These are phyloP conservation scores for Magallana gigas DNA, from an alignment of 1,140 invertebrate species.

Conservation along the genomic window DNA sequence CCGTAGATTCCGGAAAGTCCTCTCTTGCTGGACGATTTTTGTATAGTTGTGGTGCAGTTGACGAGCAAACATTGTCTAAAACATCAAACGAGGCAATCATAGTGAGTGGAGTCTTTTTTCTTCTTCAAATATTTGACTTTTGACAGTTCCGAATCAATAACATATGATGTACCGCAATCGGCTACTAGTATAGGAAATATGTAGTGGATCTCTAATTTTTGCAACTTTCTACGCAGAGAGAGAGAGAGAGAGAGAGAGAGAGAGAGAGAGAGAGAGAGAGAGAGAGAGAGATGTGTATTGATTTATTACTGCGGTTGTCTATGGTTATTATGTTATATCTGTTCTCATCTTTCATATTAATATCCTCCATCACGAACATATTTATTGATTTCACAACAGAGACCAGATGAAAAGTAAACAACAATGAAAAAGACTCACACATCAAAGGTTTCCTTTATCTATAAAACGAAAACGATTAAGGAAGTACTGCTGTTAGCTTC, in stretches of 20 bases:
- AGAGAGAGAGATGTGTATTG: neutral
- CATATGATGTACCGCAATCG: too few species aligned
- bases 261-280: slow-evolving; percentile 8
- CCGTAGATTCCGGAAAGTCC: slow-evolving; percentile 15
- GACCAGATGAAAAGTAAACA: slow-evolving; percentile 21
- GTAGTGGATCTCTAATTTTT: neutral
- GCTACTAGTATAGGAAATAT: too few species aligned
- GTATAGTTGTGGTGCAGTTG: neutral
- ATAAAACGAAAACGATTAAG: too few species aligned
- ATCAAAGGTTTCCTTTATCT: too few species aligned
- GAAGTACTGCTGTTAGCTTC: too few species aligned
- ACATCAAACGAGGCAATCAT: neutral
- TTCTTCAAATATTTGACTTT: neutral
- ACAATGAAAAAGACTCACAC: neutral
- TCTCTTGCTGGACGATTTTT: neutral
- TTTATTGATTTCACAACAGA: neutral
- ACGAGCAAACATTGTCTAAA: neutral
- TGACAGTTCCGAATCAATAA: too few species aligned
- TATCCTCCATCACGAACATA: slow-evolving; percentile 20
- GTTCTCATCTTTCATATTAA: slow-evolving; percentile 32
- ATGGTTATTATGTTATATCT: neutral
- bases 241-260: neutral
- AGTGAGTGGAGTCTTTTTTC: neutral
- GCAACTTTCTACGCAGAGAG: neutral
- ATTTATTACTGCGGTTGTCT: neutral